Evolutionary conservation across 2,888 invertebrate genomes (phyloP).

Genomic region (Carpatolechia fugitivella): DNA sequence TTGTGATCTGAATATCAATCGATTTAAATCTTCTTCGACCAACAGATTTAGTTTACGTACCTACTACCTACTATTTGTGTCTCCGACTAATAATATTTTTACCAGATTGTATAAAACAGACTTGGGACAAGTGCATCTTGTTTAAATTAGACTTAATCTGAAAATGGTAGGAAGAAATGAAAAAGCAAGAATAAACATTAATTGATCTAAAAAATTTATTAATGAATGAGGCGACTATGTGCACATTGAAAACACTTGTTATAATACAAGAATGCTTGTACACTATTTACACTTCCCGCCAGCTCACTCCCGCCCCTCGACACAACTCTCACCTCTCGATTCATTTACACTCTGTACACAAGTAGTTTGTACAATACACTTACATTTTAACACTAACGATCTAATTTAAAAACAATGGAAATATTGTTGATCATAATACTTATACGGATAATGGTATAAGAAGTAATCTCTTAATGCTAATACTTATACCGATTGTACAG

Average conservation of each 20-base stretch:
- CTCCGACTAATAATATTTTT: neutral
- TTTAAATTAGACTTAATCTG: no score
- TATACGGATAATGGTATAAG: conserved; percentile 74
- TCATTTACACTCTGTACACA: conserved; percentile 68
- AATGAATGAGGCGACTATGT: conserved; percentile 80
- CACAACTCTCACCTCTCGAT: conserved; percentile 33
- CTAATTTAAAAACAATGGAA: conserved; percentile 72
- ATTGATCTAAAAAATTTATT: conserved; percentile 79
- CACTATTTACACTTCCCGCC: conserved; percentile 67
- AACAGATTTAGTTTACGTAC: no score
- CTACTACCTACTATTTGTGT: no score
- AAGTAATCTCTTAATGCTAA: conserved; percentile 67
- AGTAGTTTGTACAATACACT: conserved; percentile 74
- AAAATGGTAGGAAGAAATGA: neutral
- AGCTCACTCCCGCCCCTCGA: conserved; percentile 29
- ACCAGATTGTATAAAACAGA: no score
- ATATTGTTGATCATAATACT: conserved; percentile 76
- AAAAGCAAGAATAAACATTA: conserved; percentile 40
- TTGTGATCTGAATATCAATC: no score
- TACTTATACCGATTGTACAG: conserved; percentile 58
- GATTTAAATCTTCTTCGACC: no score
- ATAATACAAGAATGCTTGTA: conserved; percentile 72
- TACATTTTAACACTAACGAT: conserved; percentile 54
- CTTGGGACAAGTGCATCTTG: no score
- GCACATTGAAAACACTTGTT: conserved; percentile 78